Evolutionary conservation across 2,113 vertebrate species (phyloP).

Genomic region (Poeciliopsis turrubarensis): DNA sequence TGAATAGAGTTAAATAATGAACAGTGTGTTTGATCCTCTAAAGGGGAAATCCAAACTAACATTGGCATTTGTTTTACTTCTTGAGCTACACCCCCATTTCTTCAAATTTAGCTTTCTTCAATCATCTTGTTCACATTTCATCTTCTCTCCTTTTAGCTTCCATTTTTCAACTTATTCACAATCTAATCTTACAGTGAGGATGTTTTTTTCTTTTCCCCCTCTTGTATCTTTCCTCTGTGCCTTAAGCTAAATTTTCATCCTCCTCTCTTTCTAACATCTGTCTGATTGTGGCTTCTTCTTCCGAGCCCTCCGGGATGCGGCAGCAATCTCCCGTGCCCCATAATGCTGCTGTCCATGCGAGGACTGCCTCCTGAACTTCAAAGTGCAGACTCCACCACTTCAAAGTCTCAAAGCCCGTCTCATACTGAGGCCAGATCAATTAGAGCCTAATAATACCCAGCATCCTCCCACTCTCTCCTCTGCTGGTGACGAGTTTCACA

Average conservation of each 20-base stretch:
- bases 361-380: constrained; percentile 61
- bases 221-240: constrained; percentile 13
- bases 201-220: background rate
- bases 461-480: constrained; percentile 19
- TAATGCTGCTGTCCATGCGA: constrained; percentile 51
- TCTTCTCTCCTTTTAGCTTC: constrained; percentile 27
- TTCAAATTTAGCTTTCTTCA: constrained; percentile 24
- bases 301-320: constrained; percentile 43
- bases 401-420: constrained; percentile 54
- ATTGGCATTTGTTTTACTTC: constrained; percentile 2
- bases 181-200: background rate
- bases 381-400: constrained; percentile 61
- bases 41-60: constrained; percentile 2
- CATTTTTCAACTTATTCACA: constrained; percentile 8
- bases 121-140: constrained; percentile 9
- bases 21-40: background rate
- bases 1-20: no score
- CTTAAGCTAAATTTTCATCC: constrained; percentile 28
- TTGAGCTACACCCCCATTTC: constrained; percentile 12
- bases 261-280: constrained; percentile 40
- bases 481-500: constrained; percentile 26
- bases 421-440: constrained; percentile 49
- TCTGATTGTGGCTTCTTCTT: constrained; percentile 53
- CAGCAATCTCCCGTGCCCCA: constrained; percentile 43
- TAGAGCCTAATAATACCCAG: constrained; percentile 55